phyloP scores from a whole-genome alignment of 2,797 vertebrate species.

The Mus spretus region DNA sequence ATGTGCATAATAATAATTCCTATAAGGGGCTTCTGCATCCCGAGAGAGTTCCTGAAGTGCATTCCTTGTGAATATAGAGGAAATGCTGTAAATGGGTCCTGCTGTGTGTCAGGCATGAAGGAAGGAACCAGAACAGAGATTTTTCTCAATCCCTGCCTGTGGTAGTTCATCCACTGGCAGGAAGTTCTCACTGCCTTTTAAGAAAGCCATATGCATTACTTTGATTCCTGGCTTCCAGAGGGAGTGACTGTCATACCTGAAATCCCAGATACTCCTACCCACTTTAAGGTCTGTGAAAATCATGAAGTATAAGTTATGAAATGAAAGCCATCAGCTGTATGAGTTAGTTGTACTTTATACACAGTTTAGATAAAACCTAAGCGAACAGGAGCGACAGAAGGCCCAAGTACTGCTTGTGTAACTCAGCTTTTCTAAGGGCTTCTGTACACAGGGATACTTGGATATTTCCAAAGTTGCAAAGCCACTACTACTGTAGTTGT shows the following conservation, averaged over 20 bases:
- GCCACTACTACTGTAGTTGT: constrained; percentile 63
- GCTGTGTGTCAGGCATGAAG: not conserved
- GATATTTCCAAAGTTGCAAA: constrained; percentile 70
- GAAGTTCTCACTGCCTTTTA: constrained; percentile 23
- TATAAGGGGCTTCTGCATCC: not conserved
- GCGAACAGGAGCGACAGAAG: not conserved
- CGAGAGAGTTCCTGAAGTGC: not conserved
- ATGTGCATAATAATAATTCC: not conserved
- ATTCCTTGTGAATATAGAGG: not conserved
- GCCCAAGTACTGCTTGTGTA: not conserved
- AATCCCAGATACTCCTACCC: constrained; percentile 3
- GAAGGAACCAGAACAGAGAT: not conserved
- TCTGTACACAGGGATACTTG: constrained; percentile 65
- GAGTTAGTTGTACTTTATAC: constrained; percentile 38
- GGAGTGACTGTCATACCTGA: not conserved
- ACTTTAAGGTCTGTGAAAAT: constrained; percentile 48
- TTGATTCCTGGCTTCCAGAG: not conserved
- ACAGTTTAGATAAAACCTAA: constrained; percentile 31
- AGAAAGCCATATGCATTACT: constrained; percentile 38
- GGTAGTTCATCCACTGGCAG: not conserved
- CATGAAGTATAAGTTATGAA: constrained; percentile 60
- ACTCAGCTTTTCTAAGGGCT: constrained; percentile 56
- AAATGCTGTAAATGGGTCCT: not conserved
- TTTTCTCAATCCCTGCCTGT: not conserved
- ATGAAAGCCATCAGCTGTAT: constrained; percentile 38